A percentile compares a stretch with the other conserved stretches of the same genome.
Evolutionary conservation across 2,797 vertebrate species (phyloP).

Genomic region (Darevskia mixta): DNA sequence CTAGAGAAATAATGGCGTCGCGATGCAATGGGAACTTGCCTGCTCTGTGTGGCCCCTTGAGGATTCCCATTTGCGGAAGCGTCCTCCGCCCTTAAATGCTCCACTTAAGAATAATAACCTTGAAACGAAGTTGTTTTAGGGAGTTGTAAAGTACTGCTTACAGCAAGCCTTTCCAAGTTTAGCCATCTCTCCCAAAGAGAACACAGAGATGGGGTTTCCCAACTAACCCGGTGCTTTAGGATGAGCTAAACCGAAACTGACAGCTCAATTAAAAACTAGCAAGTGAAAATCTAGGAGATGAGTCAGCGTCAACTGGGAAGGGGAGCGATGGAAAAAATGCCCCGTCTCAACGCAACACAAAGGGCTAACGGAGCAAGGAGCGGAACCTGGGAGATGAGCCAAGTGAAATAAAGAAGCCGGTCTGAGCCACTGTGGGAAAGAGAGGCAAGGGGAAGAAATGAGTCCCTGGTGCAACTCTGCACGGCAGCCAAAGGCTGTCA

Average conservation of each 20-base stretch:
- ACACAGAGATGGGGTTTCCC: not conserved
- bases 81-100: not conserved
- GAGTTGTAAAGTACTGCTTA: not conserved
- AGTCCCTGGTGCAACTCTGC: not conserved
- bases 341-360: slow-evolving; percentile 43
- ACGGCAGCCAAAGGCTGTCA: not conserved
- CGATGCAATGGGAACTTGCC: too few species aligned
- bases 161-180: not conserved
- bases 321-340: slow-evolving; percentile 69
- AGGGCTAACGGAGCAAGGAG: slow-evolving; percentile 56
- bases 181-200: not conserved
- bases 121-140: not conserved
- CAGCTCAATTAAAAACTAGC: slow-evolving; percentile 17
- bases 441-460: not conserved
- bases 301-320: slow-evolving; percentile 70
- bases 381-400: slow-evolving; percentile 42
- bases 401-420: slow-evolving; percentile 44
- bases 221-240: not conserved
- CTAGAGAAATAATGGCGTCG: too few species aligned
- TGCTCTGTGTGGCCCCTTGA: not conserved
- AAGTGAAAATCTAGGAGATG: slow-evolving; percentile 61
- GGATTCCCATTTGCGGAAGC: not conserved
- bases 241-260: slow-evolving; percentile 30
- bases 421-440: slow-evolving; percentile 59
- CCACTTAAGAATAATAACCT: not conserved